Base-by-base conservation (phyloP, 23 tunicate genomes). In the Diplosoma virens region DNA sequence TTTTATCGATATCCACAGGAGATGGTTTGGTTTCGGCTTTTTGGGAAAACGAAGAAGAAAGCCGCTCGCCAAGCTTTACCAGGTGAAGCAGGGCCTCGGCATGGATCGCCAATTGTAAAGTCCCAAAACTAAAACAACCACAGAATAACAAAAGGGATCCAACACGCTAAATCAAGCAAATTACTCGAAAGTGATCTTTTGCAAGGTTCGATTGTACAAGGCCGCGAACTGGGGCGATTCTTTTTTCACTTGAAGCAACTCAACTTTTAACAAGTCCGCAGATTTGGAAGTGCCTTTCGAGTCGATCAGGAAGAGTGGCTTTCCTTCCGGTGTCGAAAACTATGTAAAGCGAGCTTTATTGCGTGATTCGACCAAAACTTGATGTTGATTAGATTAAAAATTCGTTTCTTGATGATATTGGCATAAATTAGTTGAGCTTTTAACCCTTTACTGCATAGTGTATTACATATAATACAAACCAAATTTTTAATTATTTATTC, bases 141-240 rank as follows among this genome's bases (percentile, higher is more conserved):
- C n/a, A n/a, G n/a, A 9, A 7, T 11, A 58, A 58, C 20, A n/a
- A 20, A 58, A n/a, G n/a, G n/a, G n/a, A n/a, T n/a, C n/a, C n/a
- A n/a, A n/a, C n/a, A n/a, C n/a, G n/a, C n/a, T n/a, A n/a, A n/a
- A n/a, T n/a, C n/a, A 16, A n/a, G 7, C 11, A 25, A 7, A 27
- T 67, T 68, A 80, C 84, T 66, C 73, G 47, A 87, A 31, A n/a
- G 33, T 33, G 7, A 87, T 63, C 53, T 74, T 66, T 20, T 80
- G 84, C 30, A 65, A 71, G 0, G 86, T 87, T 33, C 59, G 76
- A 25, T 76, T 68, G 58, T 81, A 58, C 0, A 68, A 28, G 14
- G 78, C 76, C 17, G 36, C 66, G 33, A 87, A 87, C 4, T 87
- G 83, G 0, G 95, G 95, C 2, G 87, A 80, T 29, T 46, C 22